A percentile compares a stretch with the other conserved stretches of the same genome.
Evolutionary conservation across 1,140 invertebrate genomes (phyloP).

Genomic region (Panulirus ornatus): DNA sequence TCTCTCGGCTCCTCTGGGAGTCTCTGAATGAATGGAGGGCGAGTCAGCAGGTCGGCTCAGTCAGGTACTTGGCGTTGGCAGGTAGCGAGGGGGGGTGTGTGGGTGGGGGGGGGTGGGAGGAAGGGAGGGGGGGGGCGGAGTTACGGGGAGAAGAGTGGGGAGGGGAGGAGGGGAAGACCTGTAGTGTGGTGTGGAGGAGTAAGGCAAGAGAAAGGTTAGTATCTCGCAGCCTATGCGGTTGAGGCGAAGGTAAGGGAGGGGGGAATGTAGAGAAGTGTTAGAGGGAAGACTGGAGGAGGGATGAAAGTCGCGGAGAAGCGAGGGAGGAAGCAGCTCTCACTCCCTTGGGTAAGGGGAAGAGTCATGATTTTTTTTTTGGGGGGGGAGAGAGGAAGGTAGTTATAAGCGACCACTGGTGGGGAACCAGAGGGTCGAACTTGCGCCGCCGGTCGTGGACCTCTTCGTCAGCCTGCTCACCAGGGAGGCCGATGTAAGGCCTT

Average conservation of each 20-base stretch:
- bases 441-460: too few species aligned
- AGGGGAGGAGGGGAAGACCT: too few species aligned
- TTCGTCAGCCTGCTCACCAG: too few species aligned
- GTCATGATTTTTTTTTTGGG: too few species aligned
- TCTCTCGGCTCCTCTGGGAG: conserved; percentile 8
- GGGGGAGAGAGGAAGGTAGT: not conserved
- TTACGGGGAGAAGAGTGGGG: not conserved
- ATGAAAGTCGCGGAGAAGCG: too few species aligned
- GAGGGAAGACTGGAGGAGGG: not conserved
- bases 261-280: not conserved
- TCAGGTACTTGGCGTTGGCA: not conserved
- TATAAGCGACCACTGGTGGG: too few species aligned
- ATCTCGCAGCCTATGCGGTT: too few species aligned
- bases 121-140: not conserved
- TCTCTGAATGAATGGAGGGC: conserved; percentile 26
- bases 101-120: not conserved
- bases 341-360: not conserved
- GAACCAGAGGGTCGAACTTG: too few species aligned
- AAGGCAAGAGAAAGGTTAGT: not conserved
- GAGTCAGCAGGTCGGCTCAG: conserved; percentile 13
- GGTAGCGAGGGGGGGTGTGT: not conserved
- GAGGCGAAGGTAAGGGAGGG: not conserved
- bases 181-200: too few species aligned
- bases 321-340: not conserved
- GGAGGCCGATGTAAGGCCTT: too few species aligned